Evolutionary conservation across 2,113 vertebrate species (phyloP), one percentile per base, ranked within the genome.

Genomic region (Xiphophorus couchianus): DNA sequence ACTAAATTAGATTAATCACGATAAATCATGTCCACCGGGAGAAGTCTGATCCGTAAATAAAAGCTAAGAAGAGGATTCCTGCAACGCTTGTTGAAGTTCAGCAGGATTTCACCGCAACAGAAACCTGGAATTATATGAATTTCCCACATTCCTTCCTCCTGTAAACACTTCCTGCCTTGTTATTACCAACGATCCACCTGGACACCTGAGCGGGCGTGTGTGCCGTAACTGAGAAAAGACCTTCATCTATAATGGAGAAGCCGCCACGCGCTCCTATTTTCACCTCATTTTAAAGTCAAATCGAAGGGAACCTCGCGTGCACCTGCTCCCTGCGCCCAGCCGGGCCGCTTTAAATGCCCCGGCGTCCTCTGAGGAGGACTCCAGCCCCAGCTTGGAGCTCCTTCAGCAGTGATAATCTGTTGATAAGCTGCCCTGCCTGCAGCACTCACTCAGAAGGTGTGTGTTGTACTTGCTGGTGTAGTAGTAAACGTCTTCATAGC

Each of bases 401-500:
- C 51, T 58, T 58, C 51, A 58, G 51, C 51, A 58, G 22, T 11
- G 25, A 71, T 79, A 86, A 89, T 84, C 84, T 85, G 84, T 73
- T 84, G 82, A 87, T 86, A 72, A 85, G 73, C 81, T 74, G 62
- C 27, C 71, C n/a, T 27, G 25, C 66, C 72, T 67, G 15, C 39
- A 33, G 75, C 51, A 94, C 97, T 96, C 93, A 98, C 97, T 90
- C 83, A 88, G 85, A 64, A 90, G 86, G 80, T 97, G 96, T 3
- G 97, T 97, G 79, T 96, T 96, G 60, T 92, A 92, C 89, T 92
- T 92, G 91, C 89, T 92, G 87, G 87, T 91, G 86, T 99, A 99
- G 92, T 98, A 98, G 93, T 99, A 99, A 85, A 99, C 97, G 85
- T 99, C 98, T 93, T 98, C 98, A 4, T 99, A 99, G 66, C 98